These are phyloP conservation scores for Crossocerus cetratus DNA, from an alignment of 2,888 invertebrate genomes.

Conservation along the genomic window DNA sequence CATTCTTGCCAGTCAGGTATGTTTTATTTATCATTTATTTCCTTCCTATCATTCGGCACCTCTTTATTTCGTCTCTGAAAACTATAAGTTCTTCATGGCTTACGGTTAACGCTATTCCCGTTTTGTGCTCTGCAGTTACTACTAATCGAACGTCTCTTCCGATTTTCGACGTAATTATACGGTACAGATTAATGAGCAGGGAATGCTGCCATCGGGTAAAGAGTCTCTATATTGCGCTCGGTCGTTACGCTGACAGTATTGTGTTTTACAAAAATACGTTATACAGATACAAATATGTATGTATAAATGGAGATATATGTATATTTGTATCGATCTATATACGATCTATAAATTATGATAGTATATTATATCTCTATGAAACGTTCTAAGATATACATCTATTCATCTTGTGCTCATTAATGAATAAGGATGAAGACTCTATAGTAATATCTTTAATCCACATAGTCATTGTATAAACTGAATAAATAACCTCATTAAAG, in stretches of 20 bases:
- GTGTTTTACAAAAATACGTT: conserved; percentile 36
- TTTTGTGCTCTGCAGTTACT: conserved; percentile 9
- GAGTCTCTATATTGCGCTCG: conserved; percentile 12
- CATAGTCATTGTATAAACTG: conserved; percentile 54
- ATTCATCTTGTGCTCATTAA: conserved; percentile 73
- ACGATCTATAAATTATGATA: conserved; percentile 9
- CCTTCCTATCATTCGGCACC: conserved; percentile 25
- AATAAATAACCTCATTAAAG: conserved; percentile 50
- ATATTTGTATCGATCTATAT: conserved; percentile 11
- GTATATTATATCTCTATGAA: conserved; percentile 39
- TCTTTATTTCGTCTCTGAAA: conserved; percentile 13
- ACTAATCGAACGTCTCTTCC: conserved; percentile 7
- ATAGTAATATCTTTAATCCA: conserved; percentile 46
- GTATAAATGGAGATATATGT: conserved; percentile 9
- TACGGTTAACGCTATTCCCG: background rate
- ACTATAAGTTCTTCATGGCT: background rate
- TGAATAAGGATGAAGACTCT: conserved; percentile 63
- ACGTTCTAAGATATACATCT: conserved; percentile 67
- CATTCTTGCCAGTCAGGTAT: conserved; percentile 11
- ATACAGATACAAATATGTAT: conserved; percentile 29
- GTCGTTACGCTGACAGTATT: conserved; percentile 37
- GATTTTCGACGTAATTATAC: conserved; percentile 2
- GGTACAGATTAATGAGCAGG: conserved; percentile 3
- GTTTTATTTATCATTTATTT: conserved; percentile 4
- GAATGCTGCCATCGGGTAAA: background rate